phyloP scores from a whole-genome alignment of 2,113 vertebrate genomes.

The Atherinomorus stipes region DNA sequence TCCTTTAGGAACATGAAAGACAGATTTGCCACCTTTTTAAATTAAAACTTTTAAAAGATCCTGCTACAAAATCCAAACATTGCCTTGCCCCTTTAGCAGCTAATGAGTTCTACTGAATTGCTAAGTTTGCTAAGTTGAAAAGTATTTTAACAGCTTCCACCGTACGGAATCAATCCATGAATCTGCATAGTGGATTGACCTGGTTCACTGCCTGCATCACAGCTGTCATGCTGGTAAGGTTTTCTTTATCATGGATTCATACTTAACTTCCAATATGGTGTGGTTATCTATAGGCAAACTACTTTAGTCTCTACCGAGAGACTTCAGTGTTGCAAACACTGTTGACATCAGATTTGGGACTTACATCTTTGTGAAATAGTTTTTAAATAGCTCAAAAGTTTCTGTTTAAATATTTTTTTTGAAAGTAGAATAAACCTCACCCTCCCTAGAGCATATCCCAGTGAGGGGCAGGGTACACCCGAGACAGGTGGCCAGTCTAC shows the following conservation, averaged over 20 bases:
- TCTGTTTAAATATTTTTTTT: background rate
- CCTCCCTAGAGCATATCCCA: too few species aligned
- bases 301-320: too few species aligned
- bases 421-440: background rate
- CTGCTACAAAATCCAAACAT: background rate
- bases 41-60: background rate
- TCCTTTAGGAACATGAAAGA: too few species aligned
- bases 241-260: background rate
- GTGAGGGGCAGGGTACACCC: too few species aligned
- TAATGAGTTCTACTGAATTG: background rate
- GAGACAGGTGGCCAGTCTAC: too few species aligned
- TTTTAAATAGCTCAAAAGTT: too few species aligned
- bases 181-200: background rate
- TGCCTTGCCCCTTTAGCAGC: background rate
- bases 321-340: too few species aligned
- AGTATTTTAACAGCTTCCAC: background rate
- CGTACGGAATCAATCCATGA: background rate
- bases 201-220: background rate
- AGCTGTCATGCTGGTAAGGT: background rate
- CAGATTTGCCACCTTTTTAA: too few species aligned
- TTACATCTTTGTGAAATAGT: too few species aligned
- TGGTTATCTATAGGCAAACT: background rate
- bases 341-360: too few species aligned
- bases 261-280: background rate
- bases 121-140: background rate